Conservation (phyloP, 2,113 vertebrate species). For the Trichomycterus rosablanca region DNA sequence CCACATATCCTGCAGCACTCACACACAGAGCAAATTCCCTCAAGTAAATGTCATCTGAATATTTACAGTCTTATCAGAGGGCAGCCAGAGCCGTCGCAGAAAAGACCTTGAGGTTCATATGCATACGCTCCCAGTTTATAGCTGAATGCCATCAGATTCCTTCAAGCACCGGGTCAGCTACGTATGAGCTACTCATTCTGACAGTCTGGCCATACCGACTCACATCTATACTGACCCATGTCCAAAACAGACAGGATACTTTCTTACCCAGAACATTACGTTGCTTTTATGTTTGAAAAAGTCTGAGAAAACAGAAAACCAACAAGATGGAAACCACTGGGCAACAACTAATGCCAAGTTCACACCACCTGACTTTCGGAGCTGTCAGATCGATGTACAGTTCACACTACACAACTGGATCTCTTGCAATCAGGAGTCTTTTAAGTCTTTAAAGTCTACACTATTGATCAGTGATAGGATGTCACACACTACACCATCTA, state of each 20-base stretch:
- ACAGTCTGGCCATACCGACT: slow-evolving; percentile 40
- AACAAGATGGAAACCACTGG: too few species aligned
- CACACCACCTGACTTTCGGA: too few species aligned
- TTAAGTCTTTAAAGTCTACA: too few species aligned
- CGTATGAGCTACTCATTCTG: slow-evolving; percentile 34
- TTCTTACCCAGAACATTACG: too few species aligned
- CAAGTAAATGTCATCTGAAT: slow-evolving; percentile 55
- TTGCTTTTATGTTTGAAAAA: too few species aligned
- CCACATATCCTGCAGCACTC: slow-evolving; percentile 39
- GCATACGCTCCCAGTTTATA: slow-evolving; percentile 35
- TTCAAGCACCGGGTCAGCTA: slow-evolving; percentile 25
- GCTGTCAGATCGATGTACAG: too few species aligned
- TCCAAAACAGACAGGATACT: slow-evolving; percentile 44
- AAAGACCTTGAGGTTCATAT: slow-evolving; percentile 33
- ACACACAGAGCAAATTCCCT: slow-evolving; percentile 30
- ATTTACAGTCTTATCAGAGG: slow-evolving; percentile 52
- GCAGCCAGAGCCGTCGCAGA: slow-evolving; percentile 30
- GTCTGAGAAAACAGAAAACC: too few species aligned
- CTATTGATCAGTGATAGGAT: too few species aligned
- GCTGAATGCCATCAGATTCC: slow-evolving; percentile 41
- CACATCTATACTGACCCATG: slow-evolving; percentile 53
- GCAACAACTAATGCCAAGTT: too few species aligned
- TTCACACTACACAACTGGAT: too few species aligned
- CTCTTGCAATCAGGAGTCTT: too few species aligned
- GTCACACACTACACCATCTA: too few species aligned